A percentile compares a stretch with the other conserved stretches of the same genome.
These are phyloP conservation scores for Melospiza georgiana DNA, from an alignment of 2,113 vertebrate species.

Conservation along the genomic window DNA sequence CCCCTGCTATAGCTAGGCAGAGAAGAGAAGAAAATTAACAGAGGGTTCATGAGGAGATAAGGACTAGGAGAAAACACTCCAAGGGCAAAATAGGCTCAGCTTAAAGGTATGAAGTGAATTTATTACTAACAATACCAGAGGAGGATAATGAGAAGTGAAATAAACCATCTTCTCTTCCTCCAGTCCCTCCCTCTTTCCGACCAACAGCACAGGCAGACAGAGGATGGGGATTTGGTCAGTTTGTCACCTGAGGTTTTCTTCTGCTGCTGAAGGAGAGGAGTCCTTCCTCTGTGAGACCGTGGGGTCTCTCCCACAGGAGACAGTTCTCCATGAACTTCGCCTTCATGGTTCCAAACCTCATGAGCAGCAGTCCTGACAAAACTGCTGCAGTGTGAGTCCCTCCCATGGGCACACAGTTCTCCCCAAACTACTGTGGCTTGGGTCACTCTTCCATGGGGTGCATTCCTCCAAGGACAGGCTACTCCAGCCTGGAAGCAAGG, in stretches of 20 bases:
- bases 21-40: neutral
- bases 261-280: neutral
- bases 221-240: neutral
- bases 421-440: neutral
- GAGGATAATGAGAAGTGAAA: neutral
- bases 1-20: neutral
- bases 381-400: neutral
- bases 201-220: neutral
- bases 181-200: neutral
- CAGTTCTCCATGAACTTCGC: neutral
- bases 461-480: neutral
- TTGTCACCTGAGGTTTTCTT: fast-evolving
- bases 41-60: neutral
- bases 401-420: neutral
- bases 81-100: neutral
- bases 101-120: neutral
- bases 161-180: neutral
- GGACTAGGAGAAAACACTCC: neutral
- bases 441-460: neutral
- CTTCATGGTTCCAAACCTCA: neutral
- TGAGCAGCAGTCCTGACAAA: neutral
- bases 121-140: neutral
- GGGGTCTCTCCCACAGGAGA: neutral
- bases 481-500: neutral
- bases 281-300: neutral